Percentiles rank a stretch among this genome's conserved stretches.
These are phyloP conservation scores for Gracilinanus agilis DNA, from an alignment of 2,113 vertebrate species.

Conservation along the genomic window DNA sequence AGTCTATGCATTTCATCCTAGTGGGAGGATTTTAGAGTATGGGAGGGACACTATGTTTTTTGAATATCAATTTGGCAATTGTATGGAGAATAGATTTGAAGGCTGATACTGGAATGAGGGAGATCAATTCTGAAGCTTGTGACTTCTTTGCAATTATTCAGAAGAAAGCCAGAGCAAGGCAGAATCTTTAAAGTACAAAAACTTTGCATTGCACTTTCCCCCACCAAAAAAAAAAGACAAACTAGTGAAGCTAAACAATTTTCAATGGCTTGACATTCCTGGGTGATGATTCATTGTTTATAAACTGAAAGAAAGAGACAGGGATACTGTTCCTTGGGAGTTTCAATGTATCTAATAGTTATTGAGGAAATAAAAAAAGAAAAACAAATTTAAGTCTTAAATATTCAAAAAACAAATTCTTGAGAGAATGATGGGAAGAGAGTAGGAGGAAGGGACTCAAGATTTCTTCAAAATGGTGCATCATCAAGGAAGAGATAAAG, in stretches of 20 bases:
- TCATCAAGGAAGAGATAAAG: background rate
- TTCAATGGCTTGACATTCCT: background rate
- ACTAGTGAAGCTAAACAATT: background rate
- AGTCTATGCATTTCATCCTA: background rate
- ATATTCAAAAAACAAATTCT: background rate
- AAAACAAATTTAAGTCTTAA: background rate
- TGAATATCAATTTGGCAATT: background rate
- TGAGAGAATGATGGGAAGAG: background rate
- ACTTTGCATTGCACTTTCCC: background rate
- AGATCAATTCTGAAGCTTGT: background rate
- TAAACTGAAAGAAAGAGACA: background rate
- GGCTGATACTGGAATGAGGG: background rate
- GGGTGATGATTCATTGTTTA: background rate
- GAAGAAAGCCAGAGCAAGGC: background rate
- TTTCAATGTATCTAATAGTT: background rate
- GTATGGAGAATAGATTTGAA: background rate
- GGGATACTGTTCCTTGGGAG: background rate
- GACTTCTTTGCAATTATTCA: background rate
- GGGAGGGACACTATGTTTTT: background rate
- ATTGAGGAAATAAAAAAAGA: background rate
- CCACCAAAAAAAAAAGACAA: background rate
- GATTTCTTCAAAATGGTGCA: background rate
- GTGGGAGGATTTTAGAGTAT: background rate
- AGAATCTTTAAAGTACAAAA: background rate
- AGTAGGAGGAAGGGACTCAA: background rate